Evolutionary conservation across 2,797 vertebrate species (phyloP).

Genomic region (Denticeps clupeoides): DNA sequence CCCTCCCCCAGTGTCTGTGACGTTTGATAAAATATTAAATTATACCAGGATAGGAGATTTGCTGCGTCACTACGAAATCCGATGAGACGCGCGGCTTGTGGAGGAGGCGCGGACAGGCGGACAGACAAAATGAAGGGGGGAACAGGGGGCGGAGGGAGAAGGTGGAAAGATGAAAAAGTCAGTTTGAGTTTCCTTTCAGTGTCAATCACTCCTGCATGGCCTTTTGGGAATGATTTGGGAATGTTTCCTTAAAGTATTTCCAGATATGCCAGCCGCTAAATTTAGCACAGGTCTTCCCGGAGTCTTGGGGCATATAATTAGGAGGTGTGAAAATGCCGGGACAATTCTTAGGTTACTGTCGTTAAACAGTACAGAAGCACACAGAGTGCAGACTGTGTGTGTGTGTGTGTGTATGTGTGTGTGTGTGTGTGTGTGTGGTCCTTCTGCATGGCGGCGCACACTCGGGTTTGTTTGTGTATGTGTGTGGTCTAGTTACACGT

Average conservation of each 20-base stretch:
- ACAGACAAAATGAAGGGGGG: background rate
- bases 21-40: slow-evolving; percentile 6
- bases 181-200: slow-evolving; percentile 14
- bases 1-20: background rate
- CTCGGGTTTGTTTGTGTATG: background rate
- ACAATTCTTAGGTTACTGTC: slow-evolving; percentile 65
- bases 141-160: slow-evolving; percentile 7
- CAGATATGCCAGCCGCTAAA: slow-evolving; percentile 48
- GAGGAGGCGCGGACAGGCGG: slow-evolving; percentile 1
- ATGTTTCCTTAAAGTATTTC: slow-evolving; percentile 51
- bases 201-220: slow-evolving; percentile 50
- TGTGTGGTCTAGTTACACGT: slow-evolving; percentile 30
- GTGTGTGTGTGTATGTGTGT: slow-evolving; percentile 14
- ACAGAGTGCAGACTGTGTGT: slow-evolving; percentile 35
- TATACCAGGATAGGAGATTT: slow-evolving; percentile 1
- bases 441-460: background rate
- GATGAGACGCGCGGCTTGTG: background rate
- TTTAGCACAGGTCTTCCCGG: slow-evolving; percentile 54
- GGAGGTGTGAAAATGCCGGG: slow-evolving; percentile 60
- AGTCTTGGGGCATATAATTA: slow-evolving; percentile 64
- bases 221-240: slow-evolving; percentile 33
- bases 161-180: background rate
- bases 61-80: background rate
- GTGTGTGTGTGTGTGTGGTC: slow-evolving; percentile 14
- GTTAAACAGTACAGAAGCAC: slow-evolving; percentile 47